phyloP scores from a whole-genome alignment of 53 echinoderm and acorn worm genomes.

The Stichopus horrens region DNA sequence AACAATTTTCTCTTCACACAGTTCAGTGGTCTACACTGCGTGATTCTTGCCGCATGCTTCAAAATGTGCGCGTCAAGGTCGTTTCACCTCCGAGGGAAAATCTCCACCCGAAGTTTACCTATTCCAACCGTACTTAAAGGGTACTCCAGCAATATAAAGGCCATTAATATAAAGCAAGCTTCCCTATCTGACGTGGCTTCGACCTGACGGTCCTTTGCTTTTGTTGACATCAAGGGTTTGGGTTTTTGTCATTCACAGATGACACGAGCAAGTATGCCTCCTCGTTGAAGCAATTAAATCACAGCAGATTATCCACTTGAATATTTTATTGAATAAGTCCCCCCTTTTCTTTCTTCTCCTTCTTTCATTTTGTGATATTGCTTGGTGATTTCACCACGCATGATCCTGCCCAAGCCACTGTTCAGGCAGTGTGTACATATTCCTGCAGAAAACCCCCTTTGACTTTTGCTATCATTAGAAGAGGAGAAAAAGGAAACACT shows the following conservation, averaged over 20 bases:
- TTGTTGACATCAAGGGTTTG: background rate
- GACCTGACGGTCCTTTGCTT: conserved; percentile 9
- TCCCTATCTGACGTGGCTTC: background rate
- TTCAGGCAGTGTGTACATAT: background rate
- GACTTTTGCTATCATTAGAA: conserved; percentile 27
- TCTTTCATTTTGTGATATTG: background rate
- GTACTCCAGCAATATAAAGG: conserved; percentile 26
- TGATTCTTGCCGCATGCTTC: background rate
- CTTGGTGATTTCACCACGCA: conserved; percentile 27
- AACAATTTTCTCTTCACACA: too few species aligned
- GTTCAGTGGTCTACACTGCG: background rate
- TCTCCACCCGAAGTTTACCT: background rate
- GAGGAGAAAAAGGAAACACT: conserved; percentile 8
- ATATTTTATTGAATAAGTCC: conserved; percentile 28
- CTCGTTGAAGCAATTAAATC: conserved; percentile 29
- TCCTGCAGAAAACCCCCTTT: background rate
- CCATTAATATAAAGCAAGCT: conserved; percentile 12
- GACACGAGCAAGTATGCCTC: background rate
- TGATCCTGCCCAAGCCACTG: background rate
- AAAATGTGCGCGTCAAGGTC: conserved; percentile 23
- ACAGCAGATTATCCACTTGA: conserved; percentile 8
- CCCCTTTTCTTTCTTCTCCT: background rate
- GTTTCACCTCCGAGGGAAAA: conserved; percentile 11
- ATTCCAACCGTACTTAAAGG: background rate
- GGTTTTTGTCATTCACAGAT: background rate